Evolutionary conservation across 2,113 vertebrate species (phyloP), one percentile per base, ranked within the genome.

Genomic region (Apteryx owenii): DNA sequence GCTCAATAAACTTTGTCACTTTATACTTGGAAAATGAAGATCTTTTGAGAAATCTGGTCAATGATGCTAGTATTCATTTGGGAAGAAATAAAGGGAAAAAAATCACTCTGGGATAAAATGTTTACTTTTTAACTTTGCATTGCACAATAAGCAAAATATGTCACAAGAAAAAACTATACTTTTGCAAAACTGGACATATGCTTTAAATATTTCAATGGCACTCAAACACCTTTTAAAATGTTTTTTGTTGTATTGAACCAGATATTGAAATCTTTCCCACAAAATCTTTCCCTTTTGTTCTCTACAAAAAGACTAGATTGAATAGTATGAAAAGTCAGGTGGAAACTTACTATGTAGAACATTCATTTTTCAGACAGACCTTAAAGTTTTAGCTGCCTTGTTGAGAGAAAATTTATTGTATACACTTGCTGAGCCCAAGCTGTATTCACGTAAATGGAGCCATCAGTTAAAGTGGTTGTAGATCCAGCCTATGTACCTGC

Each of bases 41-140:
- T 11, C 7, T 19, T 92, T 53, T 76, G 33, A 69, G 46, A 76
- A 92, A 93, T 69, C 12, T 17, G 11, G 33, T 58, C 42, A 9
- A 5, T 50, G 2, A 1, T 6, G 3, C 29, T 61, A 29, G 44
- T 68, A n/a, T 81, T 93, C 66, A 65, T 60, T 73, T 88, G 31
- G 44, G 68, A 83, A 84, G 40, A 38, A 86, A 85, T 40, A 69
- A 81, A 58, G 82, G 3, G 16, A 16, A 50, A 96, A 82, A 0
- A 2, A 80, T 44, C 20, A 10, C 12, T 50, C 26, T 51, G 36
- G 46, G 56, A 86, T 66, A 44, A 62, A 61, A 65, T n/a, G 36
- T 38, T 81, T 85, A 6, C 46, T 73, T 81, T 81, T 81, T 77
- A 80, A 68, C 40, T 96, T 88, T 69, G 42, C 38, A 56, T 90